Evolutionary conservation across 2,113 vertebrate species (phyloP).

Genomic region (Plotosus lineatus): DNA sequence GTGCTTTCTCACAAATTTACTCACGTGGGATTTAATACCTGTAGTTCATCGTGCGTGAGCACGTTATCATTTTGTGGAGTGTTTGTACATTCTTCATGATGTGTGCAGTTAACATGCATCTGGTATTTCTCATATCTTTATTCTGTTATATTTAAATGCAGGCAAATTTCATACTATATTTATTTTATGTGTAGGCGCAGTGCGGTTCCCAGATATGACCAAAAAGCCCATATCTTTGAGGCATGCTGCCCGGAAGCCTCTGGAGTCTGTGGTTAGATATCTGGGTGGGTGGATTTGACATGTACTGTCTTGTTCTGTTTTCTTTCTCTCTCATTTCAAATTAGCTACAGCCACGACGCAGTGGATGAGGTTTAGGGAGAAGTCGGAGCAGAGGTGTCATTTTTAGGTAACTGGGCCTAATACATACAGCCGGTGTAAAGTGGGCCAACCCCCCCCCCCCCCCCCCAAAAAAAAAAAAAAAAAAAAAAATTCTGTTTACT

Average conservation of each 20-base stretch:
- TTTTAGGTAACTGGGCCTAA: neutral
- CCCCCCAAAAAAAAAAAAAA: too few relatives aligned
- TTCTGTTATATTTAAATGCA: neutral
- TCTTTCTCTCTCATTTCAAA: neutral
- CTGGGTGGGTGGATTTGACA: constrained; percentile 75
- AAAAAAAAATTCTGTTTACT: neutral
- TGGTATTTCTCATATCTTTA: neutral
- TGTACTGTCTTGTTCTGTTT: neutral
- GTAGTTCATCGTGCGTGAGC: neutral
- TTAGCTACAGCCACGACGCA: neutral
- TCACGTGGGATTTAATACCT: neutral
- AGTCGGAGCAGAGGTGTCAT: neutral
- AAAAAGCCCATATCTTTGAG: constrained; percentile 84
- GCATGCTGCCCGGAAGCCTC: constrained; percentile 86
- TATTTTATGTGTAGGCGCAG: constrained; percentile 77
- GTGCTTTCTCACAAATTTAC: neutral
- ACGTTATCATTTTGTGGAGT: neutral
- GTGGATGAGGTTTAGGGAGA: neutral
- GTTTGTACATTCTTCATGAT: neutral
- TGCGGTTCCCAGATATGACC: constrained; percentile 84
- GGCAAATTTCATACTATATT: constrained; percentile 7
- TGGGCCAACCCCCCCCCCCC: too few relatives aligned
- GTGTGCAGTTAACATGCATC: neutral
- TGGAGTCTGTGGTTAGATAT: constrained; percentile 92
- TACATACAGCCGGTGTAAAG: too few relatives aligned